A percentile compares a stretch with the other conserved stretches of the same genome.
Evolutionary conservation across 2,888 invertebrate species (phyloP).

Genomic region (Dicranocentrus wangi): DNA sequence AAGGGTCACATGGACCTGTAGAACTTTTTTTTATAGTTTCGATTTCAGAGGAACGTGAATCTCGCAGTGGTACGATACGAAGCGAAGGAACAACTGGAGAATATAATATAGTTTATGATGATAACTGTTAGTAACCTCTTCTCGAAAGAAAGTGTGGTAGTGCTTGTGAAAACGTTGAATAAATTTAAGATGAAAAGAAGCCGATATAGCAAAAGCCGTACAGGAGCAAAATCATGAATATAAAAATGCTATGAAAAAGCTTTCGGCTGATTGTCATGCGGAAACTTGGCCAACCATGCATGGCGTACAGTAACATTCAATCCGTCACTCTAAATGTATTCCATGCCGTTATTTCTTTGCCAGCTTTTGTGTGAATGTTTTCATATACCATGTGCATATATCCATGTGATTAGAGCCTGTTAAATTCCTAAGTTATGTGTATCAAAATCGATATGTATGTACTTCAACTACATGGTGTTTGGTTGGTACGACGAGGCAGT

Average conservation of each 20-base stretch:
- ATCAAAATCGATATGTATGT: no score
- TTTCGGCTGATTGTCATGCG: slow-evolving; percentile 59
- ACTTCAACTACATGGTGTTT: no score
- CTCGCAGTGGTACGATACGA: no score
- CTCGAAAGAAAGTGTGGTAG: no score
- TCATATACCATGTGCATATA: no score
- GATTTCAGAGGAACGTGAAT: no score
- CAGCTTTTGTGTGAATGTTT: slow-evolving; percentile 22
- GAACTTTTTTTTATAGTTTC: no score
- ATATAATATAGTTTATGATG: neutral
- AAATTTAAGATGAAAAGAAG: slow-evolving; percentile 37
- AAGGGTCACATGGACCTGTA: no score
- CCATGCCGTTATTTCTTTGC: slow-evolving; percentile 8
- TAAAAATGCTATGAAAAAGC: slow-evolving; percentile 56
- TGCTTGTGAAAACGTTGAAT: slow-evolving; percentile 50
- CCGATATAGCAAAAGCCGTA: slow-evolving; percentile 1
- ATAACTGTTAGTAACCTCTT: no score
- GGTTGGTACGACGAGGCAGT: no score
- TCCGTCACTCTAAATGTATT: slow-evolving; percentile 50
- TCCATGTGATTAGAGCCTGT: no score
- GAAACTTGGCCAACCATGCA: slow-evolving; percentile 58
- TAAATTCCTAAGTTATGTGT: no score
- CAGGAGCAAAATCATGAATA: slow-evolving; percentile 51
- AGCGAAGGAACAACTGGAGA: neutral
- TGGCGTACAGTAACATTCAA: slow-evolving; percentile 57